Evolutionary conservation across 2,888 invertebrate species (phyloP).

Genomic region (Horisme vitalbata): DNA sequence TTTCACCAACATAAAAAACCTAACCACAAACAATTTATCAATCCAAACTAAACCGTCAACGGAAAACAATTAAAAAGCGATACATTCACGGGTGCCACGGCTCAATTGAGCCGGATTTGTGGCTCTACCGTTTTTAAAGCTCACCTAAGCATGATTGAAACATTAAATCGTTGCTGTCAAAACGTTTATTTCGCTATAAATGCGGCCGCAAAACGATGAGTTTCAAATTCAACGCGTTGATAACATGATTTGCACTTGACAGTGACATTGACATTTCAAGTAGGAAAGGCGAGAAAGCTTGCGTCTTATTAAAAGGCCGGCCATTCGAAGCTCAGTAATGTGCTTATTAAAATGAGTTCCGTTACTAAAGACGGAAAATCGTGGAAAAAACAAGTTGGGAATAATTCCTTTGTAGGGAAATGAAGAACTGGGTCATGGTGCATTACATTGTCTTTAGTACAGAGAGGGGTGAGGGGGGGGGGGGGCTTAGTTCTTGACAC

Average conservation of each 20-base stretch:
- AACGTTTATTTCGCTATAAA: slow-evolving; percentile 49
- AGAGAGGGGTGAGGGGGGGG: neutral
- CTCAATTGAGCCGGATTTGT: slow-evolving; percentile 30
- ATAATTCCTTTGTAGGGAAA: slow-evolving; percentile 23
- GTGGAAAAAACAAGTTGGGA: slow-evolving; percentile 19
- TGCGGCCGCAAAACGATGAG: slow-evolving; percentile 20
- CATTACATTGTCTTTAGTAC: slow-evolving; percentile 14
- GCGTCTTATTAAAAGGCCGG: slow-evolving; percentile 19
- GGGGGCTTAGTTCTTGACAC: slow-evolving; percentile 1
- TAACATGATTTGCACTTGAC: slow-evolving; percentile 13
- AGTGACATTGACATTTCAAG: slow-evolving; percentile 16
- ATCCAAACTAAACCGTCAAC: slow-evolving; percentile 24
- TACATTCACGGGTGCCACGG: slow-evolving; percentile 21
- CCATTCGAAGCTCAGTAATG: slow-evolving; percentile 18
- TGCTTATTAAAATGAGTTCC: slow-evolving; percentile 27
- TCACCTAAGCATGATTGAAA: slow-evolving; percentile 61
- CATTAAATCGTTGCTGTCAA: slow-evolving; percentile 59
- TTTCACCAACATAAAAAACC: slow-evolving; percentile 7
- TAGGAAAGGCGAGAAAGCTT: neutral
- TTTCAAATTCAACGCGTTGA: slow-evolving; percentile 5
- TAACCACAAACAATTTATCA: slow-evolving; percentile 24
- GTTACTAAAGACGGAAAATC: slow-evolving; percentile 19
- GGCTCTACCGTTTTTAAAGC: slow-evolving; percentile 41
- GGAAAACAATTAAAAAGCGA: slow-evolving; percentile 29
- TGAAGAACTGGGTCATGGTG: slow-evolving; percentile 21